Percentiles rank a stretch among this genome's conserved stretches.
Conservation (phyloP, 2,113 vertebrate genomes). For the Amia ocellicauda region DNA sequence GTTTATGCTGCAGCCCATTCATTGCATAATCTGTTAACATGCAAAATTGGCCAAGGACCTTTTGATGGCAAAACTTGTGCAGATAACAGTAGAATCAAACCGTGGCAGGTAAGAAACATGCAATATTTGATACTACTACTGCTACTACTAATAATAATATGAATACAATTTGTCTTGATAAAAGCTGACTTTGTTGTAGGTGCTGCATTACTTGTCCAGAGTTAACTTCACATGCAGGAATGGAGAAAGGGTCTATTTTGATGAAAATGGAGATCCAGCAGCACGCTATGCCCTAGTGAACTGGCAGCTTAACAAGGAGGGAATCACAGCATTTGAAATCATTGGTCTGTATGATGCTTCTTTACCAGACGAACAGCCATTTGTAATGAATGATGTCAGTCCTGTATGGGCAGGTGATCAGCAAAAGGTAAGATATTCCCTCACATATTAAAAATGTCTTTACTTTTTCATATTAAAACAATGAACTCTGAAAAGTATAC, state of each 20-base stretch:
- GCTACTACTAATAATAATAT: no score
- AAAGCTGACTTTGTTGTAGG: no score
- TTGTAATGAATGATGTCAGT: conserved; percentile 54
- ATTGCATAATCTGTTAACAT: not conserved
- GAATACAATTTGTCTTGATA: no score
- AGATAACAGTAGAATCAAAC: not conserved
- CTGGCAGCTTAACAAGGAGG: conserved; percentile 59
- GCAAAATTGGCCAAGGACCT: conserved; percentile 2
- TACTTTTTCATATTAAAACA: no score
- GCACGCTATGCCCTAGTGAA: conserved; percentile 65
- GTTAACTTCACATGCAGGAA: conserved; percentile 64
- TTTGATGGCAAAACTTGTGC: conserved; percentile 6
- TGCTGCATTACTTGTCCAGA: conserved; percentile 60
- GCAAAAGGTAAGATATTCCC: conserved; percentile 38
- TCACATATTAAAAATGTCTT: no score
- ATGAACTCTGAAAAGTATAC: no score
- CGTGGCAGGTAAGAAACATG: conserved; percentile 14
- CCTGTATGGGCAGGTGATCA: conserved; percentile 58
- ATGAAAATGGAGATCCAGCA: conserved; percentile 60
- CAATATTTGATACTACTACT: no score
- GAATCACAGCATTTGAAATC: conserved; percentile 54
- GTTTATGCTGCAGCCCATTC: conserved; percentile 10
- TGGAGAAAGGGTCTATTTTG: conserved; percentile 62
- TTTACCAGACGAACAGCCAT: conserved; percentile 51
- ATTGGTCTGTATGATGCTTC: conserved; percentile 65